Evolutionary conservation across 2,113 vertebrate genomes (phyloP), one percentile per base, ranked within the genome.

Genomic region (Leuciscus idus): DNA sequence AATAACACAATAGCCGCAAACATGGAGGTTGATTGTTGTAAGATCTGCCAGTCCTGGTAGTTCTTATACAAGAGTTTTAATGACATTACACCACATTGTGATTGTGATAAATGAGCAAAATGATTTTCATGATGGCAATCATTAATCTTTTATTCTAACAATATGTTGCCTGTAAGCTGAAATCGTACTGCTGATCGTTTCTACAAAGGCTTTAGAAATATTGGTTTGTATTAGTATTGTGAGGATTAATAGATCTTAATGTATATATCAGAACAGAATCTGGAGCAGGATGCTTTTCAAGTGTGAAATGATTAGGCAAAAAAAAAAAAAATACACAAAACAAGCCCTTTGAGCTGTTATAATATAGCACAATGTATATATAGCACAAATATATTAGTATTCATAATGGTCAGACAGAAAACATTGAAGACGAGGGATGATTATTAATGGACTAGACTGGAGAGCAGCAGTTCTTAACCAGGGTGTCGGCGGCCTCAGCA

Each of bases 1-100:
- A 68, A 84, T 79, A 86, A 83, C 76, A 64, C 75, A 72, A 88
- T 82, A 86, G 77, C 74, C 28, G 19, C 36, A 83, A 48, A 81
- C 30, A 48, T 81, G 59, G 36, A 64, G 59, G 36, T 28, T 26
- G 1, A 28, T n/a, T 81, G 33, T 81, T 28, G 79, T 12, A 46
- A 66, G 4, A 48, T 48, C 1, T 30, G n/a, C 59, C 79, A 6
- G n/a, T 64, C n/a, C 23, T 46, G 19, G 48, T 39, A 4, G 4
- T 70, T 70, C 17, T 39, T 10, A 70, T 39, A 23, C 19, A 59
- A n/a, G 30, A 77, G 6, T 43, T 33, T 70, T 66, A 78, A 78
- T 75, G 30, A 21, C 52, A 86, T 64, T 13, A 68, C 73, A 80
- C 15, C 33, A 28, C 61, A 13, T 11, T 75, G 43, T 48, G 72